Conservation (phyloP, 2,113 vertebrate genomes). For the Chloropsis hardwickii region DNA sequence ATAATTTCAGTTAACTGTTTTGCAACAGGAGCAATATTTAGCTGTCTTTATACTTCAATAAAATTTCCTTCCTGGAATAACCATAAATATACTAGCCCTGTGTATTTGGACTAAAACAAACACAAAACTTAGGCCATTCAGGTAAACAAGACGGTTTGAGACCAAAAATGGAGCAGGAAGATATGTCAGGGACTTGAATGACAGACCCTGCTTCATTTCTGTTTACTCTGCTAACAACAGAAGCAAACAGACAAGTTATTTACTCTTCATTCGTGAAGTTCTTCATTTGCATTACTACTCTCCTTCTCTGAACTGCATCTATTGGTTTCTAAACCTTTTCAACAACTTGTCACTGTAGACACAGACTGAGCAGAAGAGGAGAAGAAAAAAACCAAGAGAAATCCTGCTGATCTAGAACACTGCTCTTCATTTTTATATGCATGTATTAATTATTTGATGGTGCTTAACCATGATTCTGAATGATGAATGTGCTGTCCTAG, state of each 20-base stretch:
- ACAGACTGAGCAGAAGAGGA: neutral
- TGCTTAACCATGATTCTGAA: neutral
- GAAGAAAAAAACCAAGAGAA: neutral
- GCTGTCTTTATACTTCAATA: neutral
- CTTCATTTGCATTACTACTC: neutral
- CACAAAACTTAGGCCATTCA: neutral
- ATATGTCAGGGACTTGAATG: fast-evolving
- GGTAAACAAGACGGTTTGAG: neutral
- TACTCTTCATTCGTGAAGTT: neutral
- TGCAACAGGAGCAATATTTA: neutral
- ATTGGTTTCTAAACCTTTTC: neutral
- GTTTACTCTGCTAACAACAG: neutral
- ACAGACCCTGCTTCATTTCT: neutral
- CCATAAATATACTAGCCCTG: neutral
- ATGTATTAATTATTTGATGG: neutral
- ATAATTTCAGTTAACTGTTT: neutral
- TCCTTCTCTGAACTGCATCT: neutral
- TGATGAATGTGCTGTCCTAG: neutral
- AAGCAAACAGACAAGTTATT: neutral
- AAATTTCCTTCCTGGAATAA: neutral
- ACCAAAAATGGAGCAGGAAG: neutral
- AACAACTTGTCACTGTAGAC: neutral
- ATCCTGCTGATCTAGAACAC: neutral
- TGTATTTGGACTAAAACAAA: neutral
- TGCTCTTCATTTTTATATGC: neutral